Evolutionary conservation across 1,140 invertebrate species (phyloP).

Genomic region (Hylaeus volcanicus): DNA sequence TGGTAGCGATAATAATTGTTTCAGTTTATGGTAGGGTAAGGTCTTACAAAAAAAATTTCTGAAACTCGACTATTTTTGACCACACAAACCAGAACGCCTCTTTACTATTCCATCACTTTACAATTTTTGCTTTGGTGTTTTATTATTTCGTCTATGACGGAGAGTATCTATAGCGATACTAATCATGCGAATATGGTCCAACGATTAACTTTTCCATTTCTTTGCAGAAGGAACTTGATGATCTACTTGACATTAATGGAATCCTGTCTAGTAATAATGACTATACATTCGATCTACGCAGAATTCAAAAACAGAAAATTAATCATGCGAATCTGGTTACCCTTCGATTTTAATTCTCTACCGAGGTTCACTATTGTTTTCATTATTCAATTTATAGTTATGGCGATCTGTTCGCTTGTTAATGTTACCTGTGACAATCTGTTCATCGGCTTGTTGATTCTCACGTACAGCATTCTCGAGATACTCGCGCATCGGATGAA

Average conservation of each 20-base stretch:
- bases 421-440: slow-evolving; percentile 52
- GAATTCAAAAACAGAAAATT: slow-evolving; percentile 34
- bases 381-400: slow-evolving; percentile 45
- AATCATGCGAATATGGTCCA: no score
- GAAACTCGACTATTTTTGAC: no score
- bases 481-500: slow-evolving; percentile 61
- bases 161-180: no score
- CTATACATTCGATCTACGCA: slow-evolving; percentile 38
- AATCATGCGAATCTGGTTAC: slow-evolving; percentile 58
- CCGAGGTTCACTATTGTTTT: slow-evolving; percentile 42
- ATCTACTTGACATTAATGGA: slow-evolving; percentile 23
- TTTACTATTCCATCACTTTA: no score
- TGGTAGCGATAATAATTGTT: no score
- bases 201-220: no score
- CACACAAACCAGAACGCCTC: no score
- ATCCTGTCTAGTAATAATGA: slow-evolving; percentile 4
- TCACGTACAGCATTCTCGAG: slow-evolving; percentile 56
- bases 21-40: no score
- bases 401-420: slow-evolving; percentile 5
- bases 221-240: slow-evolving; percentile 23
- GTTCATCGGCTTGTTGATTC: slow-evolving; percentile 47
- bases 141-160: no score
- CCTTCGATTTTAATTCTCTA: slow-evolving; percentile 40
- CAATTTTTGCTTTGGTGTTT: no score
- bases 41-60: no score